Conservation (phyloP, 64 coral and sea anemone species). For the Acropora yongei region DNA sequence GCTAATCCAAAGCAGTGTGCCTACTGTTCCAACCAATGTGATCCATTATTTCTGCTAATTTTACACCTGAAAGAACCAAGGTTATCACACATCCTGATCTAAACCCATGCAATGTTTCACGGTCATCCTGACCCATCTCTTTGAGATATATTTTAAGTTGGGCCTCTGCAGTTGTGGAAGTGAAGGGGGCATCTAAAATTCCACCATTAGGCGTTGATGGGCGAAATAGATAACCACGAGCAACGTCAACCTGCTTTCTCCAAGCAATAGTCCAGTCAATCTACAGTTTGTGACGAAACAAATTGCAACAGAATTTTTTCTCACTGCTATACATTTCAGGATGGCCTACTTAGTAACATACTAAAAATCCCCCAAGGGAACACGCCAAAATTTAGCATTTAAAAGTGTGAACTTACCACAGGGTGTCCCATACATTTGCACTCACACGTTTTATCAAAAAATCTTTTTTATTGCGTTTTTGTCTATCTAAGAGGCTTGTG, state of each 20-base stretch:
- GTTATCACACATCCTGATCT: slow-evolving; percentile 31
- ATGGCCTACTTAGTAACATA: slow-evolving; percentile 37
- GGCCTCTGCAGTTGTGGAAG: slow-evolving; percentile 33
- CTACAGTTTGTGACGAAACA: slow-evolving; percentile 20
- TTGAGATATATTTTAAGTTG: slow-evolving; percentile 45
- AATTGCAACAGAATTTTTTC: slow-evolving; percentile 48
- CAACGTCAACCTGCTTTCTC: slow-evolving; percentile 6
- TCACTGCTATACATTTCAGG: slow-evolving; percentile 7
- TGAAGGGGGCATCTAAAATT: slow-evolving; percentile 27
- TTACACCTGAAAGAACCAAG: neutral
- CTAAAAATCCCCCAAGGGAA: slow-evolving; percentile 44
- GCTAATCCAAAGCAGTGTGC: slow-evolving; percentile 39
- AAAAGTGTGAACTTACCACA: slow-evolving; percentile 43
- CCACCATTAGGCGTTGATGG: slow-evolving; percentile 31
- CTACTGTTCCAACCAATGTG: slow-evolving; percentile 21
- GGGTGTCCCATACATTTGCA: neutral
- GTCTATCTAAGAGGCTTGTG: neutral
- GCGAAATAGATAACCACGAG: slow-evolving; percentile 47
- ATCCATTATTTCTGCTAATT: too few relatives aligned
- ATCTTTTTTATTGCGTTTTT: neutral
- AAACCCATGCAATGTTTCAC: too few relatives aligned
- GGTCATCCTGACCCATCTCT: neutral
- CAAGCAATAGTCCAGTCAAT: slow-evolving; percentile 52
- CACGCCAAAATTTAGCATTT: slow-evolving; percentile 27
- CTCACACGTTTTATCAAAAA: neutral